Evolutionary conservation across 2,113 vertebrate genomes (phyloP).

Genomic region (Cephalopterus ornatus): DNA sequence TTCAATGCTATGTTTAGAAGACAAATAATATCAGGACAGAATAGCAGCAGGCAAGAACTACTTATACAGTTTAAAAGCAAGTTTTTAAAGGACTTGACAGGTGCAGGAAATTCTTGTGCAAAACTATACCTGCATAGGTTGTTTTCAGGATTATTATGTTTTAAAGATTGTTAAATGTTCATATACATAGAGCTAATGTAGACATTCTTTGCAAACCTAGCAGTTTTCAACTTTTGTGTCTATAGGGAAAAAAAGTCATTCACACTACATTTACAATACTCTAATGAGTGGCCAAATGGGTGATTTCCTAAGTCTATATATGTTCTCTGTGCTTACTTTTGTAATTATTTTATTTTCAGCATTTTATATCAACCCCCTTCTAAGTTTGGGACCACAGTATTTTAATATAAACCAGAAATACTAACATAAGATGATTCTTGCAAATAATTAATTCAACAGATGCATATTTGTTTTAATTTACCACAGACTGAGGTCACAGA

Average conservation of each 20-base stretch:
- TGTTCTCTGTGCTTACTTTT: not conserved
- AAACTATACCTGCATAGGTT: not conserved
- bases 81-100: not conserved
- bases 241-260: not conserved
- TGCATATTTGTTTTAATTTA: conserved; percentile 12
- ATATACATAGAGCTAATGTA: not conserved
- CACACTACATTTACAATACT: not conserved
- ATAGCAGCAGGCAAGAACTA: not conserved
- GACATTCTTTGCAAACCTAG: not conserved
- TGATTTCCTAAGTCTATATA: not conserved
- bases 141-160: not conserved
- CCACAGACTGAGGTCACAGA: not conserved
- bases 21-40: not conserved
- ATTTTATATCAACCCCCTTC: not conserved
- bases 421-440: not conserved
- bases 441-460: not conserved
- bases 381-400: not conserved
- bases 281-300: not conserved
- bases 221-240: not conserved
- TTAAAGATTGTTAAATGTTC: not conserved
- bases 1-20: not conserved
- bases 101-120: not conserved
- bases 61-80: not conserved
- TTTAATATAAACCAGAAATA: conserved; percentile 17
- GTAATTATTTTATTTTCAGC: not conserved